A percentile compares a stretch with the other conserved stretches of the same genome.
Conservation (phyloP, 2,113 vertebrate genomes). For the Phyllopteryx taeniolatus region DNA sequence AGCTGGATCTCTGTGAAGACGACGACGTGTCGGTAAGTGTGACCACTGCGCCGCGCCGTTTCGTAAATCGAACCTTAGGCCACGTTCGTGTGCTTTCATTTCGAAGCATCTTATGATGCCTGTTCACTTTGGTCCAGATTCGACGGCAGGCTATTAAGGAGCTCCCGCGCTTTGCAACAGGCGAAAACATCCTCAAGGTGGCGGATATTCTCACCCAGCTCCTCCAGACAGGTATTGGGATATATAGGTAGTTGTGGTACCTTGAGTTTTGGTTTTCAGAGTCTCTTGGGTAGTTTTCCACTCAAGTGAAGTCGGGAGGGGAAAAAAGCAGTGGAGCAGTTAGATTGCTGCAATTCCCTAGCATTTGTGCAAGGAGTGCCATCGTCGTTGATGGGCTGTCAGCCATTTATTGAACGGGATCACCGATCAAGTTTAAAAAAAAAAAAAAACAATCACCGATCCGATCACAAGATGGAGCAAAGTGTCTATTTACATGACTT, state of each 20-base stretch:
- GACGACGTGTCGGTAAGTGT: constrained; percentile 95
- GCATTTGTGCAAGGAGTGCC: too few relatives aligned
- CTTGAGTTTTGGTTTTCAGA: not conserved
- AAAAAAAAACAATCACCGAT: too few relatives aligned
- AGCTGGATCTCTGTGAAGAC: constrained; percentile 96
- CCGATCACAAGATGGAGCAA: too few relatives aligned
- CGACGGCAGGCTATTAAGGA: constrained; percentile 96
- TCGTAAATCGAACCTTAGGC: not conserved
- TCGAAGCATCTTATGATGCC: not conserved
- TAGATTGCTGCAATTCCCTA: too few relatives aligned
- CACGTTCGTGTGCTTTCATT: not conserved
- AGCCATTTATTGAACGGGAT: too few relatives aligned
- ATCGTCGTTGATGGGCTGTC: too few relatives aligned
- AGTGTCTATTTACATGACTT: too few relatives aligned
- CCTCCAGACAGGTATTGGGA: constrained; percentile 86
- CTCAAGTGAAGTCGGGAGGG: not conserved
- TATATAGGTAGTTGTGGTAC: not conserved
- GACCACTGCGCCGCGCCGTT: not conserved
- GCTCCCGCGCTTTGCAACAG: constrained; percentile 91
- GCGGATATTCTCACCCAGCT: constrained; percentile 96
- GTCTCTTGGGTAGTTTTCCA: not conserved
- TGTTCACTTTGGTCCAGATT: constrained; percentile 74
- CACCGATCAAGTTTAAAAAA: too few relatives aligned
- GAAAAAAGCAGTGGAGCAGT: too few relatives aligned
- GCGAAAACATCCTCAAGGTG: constrained; percentile 92